These are phyloP conservation scores for Physella acuta DNA, from an alignment of 1,140 invertebrate genomes.

Conservation along the genomic window DNA sequence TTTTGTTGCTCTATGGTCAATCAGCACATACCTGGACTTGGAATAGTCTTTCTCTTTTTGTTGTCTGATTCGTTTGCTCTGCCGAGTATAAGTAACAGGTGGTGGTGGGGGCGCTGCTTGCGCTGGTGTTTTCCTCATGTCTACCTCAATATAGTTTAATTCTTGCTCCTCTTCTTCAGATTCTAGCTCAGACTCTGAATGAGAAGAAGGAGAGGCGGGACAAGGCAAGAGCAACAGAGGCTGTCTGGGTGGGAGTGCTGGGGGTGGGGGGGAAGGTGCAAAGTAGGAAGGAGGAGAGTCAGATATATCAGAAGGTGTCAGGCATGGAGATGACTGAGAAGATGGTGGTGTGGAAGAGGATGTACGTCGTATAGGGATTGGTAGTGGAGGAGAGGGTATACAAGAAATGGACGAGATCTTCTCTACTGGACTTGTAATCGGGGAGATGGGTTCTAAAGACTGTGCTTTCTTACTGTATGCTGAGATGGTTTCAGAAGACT, in stretches of 20 bases:
- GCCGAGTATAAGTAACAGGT: neutral
- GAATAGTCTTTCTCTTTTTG: slow-evolving; percentile 20
- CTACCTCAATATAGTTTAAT: slow-evolving; percentile 23
- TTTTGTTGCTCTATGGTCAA: slow-evolving; percentile 17
- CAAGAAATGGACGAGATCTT: too few species aligned
- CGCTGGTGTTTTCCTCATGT: slow-evolving; percentile 9
- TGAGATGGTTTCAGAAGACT: too few species aligned
- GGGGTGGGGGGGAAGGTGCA: slow-evolving; percentile 13
- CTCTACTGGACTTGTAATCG: too few species aligned
- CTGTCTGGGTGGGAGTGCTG: neutral
- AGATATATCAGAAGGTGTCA: slow-evolving; percentile 3
- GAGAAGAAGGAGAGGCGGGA: neutral
- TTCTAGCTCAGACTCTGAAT: neutral
- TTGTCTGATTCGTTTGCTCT: slow-evolving; percentile 12
- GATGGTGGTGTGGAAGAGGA: neutral
- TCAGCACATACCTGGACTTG: slow-evolving; percentile 18
- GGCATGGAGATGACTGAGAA: neutral
- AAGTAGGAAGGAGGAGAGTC: slow-evolving; percentile 18
- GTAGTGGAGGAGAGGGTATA: slow-evolving; percentile 4
- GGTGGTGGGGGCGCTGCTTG: neutral
- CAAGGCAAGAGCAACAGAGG: neutral
- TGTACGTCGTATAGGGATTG: neutral
- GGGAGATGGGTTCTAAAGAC: too few species aligned
- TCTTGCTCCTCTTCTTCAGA: slow-evolving; percentile 14
- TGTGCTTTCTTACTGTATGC: too few species aligned